A percentile compares a stretch with the other conserved stretches of the same genome.
phyloP scores from a whole-genome alignment of 2,797 vertebrate species.

The Oophaga sylvatica region DNA sequence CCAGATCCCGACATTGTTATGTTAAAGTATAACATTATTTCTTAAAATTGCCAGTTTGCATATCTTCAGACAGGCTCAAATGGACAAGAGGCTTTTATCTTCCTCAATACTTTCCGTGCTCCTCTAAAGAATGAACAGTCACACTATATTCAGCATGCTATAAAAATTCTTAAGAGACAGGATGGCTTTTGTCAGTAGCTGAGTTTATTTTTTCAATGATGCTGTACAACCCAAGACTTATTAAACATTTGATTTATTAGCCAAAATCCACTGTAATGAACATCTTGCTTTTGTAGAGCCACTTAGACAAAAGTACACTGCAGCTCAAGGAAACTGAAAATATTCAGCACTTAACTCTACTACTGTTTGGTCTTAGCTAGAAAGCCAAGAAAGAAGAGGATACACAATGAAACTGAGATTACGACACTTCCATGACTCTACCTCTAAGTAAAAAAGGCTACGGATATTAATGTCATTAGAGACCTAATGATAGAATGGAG shows the following conservation, averaged over 20 bases:
- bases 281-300: conserved; percentile 6
- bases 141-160: conserved; percentile 8
- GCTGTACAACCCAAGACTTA: background rate
- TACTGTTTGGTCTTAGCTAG: background rate
- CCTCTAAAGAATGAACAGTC: background rate
- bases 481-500: background rate
- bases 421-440: background rate
- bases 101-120: background rate
- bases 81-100: background rate
- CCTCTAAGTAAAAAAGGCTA: no score
- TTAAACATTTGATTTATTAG: conserved; percentile 43
- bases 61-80: background rate
- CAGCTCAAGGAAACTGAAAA: conserved; percentile 21
- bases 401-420: background rate
- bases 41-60: background rate
- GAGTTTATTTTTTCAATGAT: conserved; percentile 17
- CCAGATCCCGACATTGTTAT: conserved; percentile 2
- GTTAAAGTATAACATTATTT: background rate
- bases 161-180: conserved; percentile 42
- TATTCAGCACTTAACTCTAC: conserved; percentile 30
- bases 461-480: background rate
- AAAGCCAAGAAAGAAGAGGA: background rate
- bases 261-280: conserved; percentile 26
- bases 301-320: conserved; percentile 37
- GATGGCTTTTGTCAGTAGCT: conserved; percentile 39